phyloP scores from a whole-genome alignment of 2,888 invertebrate species.

The Lissonota sp. region DNA sequence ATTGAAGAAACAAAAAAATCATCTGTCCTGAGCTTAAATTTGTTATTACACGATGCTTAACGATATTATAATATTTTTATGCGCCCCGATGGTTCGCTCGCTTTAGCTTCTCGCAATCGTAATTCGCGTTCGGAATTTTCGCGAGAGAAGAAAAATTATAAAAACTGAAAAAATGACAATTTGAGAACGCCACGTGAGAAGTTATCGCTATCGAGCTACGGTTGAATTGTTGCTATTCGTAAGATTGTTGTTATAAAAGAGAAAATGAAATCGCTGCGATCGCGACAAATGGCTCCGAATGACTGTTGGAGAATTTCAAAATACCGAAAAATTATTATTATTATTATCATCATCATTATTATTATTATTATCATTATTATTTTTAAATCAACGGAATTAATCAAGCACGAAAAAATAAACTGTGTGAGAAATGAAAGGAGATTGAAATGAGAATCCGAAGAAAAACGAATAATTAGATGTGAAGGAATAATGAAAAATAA shows the following conservation, averaged over 20 bases:
- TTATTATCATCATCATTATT: too few species aligned
- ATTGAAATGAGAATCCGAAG: slow-evolving; percentile 75
- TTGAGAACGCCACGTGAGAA: slow-evolving; percentile 67
- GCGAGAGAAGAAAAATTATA: too few species aligned
- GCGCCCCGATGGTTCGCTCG: slow-evolving; percentile 79
- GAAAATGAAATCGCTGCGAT: slow-evolving; percentile 81
- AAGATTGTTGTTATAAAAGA: slow-evolving; percentile 83
- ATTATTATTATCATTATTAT: too few species aligned
- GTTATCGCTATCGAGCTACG: slow-evolving; percentile 78
- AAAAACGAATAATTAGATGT: slow-evolving; percentile 53
- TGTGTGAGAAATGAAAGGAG: too few species aligned
- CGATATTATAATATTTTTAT: slow-evolving; percentile 83
- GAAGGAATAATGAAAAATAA: slow-evolving; percentile 18
- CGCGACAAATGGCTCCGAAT: slow-evolving; percentile 62
- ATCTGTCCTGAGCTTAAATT: slow-evolving; percentile 83
- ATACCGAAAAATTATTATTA: too few species aligned
- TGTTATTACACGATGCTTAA: slow-evolving; percentile 83
- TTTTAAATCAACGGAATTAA: slow-evolving; percentile 73
- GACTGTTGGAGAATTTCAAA: slow-evolving; percentile 66
- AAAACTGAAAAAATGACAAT: background rate
- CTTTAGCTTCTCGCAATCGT: slow-evolving; percentile 73
- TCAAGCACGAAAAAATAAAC: slow-evolving; percentile 75
- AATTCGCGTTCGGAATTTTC: slow-evolving; percentile 14
- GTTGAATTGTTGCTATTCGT: slow-evolving; percentile 83
- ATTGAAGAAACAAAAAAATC: slow-evolving; percentile 63